Conservation (phyloP, 2,113 vertebrate genomes). For the Trinectes maculatus region DNA sequence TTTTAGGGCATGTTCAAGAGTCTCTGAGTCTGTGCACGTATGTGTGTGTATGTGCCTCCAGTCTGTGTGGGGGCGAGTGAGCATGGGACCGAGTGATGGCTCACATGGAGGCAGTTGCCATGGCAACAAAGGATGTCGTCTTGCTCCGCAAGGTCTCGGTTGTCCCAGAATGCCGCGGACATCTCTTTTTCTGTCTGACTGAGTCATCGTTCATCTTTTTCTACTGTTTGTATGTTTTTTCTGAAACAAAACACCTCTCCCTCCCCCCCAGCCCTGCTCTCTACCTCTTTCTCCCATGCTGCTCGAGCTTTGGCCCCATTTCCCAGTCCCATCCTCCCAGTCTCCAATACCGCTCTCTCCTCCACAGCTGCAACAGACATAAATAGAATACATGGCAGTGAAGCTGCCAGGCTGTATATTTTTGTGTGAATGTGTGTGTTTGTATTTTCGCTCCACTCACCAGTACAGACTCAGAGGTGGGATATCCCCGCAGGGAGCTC, state of each 20-base stretch:
- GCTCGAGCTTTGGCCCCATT: constrained; percentile 32
- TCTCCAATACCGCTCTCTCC: constrained; percentile 18
- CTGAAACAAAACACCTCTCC: too few species aligned
- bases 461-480: constrained; percentile 25
- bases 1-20: constrained; percentile 62
- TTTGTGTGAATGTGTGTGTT: constrained; percentile 35
- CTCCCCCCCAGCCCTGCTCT: too few species aligned
- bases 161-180: constrained; percentile 66
- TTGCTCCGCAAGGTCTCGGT: constrained; percentile 54
- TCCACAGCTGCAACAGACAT: constrained; percentile 42
- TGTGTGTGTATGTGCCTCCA: constrained; percentile 4
- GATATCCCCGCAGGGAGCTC: constrained; percentile 21
- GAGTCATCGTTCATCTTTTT: not conserved
- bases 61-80: constrained; percentile 58
- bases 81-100: constrained; percentile 60
- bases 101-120: constrained; percentile 74
- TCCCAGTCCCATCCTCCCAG: constrained; percentile 22
- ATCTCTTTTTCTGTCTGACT: constrained; percentile 3
- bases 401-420: constrained; percentile 37
- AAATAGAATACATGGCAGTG: constrained; percentile 62
- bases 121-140: constrained; percentile 77
- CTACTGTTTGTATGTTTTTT: constrained; percentile 15
- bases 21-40: constrained; percentile 17
- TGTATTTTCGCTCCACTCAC: constrained; percentile 41
- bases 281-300: not conserved